A percentile compares a stretch with the other conserved stretches of the same genome.
These are phyloP conservation scores for Cirrhinus mrigala DNA, from an alignment of 2,797 vertebrate genomes.

Conservation along the genomic window DNA sequence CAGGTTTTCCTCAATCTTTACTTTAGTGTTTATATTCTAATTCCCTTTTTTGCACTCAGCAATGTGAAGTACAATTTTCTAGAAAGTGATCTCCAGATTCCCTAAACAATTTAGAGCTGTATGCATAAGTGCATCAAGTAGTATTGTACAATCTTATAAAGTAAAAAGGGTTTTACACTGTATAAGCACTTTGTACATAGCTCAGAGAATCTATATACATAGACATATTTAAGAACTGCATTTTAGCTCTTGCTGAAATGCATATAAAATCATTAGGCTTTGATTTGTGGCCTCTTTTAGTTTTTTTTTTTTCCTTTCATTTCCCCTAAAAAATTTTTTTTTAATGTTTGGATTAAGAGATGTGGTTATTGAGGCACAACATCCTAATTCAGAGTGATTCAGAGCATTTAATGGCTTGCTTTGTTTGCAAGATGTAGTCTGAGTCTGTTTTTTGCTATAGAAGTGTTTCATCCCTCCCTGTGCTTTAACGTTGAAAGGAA, in stretches of 20 bases:
- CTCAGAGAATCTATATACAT: constrained; percentile 60
- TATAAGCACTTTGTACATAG: constrained; percentile 76
- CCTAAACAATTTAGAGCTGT: neutral
- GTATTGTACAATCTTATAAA: constrained; percentile 30
- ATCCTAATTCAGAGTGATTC: neutral
- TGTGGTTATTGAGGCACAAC: constrained; percentile 30
- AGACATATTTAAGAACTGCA: constrained; percentile 55
- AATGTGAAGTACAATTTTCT: constrained; percentile 15
- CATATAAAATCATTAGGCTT: constrained; percentile 54
- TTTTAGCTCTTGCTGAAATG: constrained; percentile 65
- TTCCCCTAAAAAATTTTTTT: constrained; percentile 1
- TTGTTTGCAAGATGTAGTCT: constrained; percentile 34
- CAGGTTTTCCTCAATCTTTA: neutral
- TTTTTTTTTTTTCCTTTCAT: neutral
- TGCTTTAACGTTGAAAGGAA: neutral
- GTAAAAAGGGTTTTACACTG: constrained; percentile 62
- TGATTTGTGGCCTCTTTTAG: constrained; percentile 61
- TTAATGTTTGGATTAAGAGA: constrained; percentile 48
- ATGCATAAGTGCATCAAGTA: constrained; percentile 35
- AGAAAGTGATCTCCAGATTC: neutral
- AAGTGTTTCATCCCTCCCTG: neutral
- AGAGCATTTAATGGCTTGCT: neutral
- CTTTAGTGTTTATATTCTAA: neutral
- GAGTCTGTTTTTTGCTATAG: constrained; percentile 2
- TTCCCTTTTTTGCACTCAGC: neutral